These are phyloP conservation scores for Amblyraja radiata DNA, from an alignment of 2,797 vertebrate genomes.

Conservation along the genomic window DNA sequence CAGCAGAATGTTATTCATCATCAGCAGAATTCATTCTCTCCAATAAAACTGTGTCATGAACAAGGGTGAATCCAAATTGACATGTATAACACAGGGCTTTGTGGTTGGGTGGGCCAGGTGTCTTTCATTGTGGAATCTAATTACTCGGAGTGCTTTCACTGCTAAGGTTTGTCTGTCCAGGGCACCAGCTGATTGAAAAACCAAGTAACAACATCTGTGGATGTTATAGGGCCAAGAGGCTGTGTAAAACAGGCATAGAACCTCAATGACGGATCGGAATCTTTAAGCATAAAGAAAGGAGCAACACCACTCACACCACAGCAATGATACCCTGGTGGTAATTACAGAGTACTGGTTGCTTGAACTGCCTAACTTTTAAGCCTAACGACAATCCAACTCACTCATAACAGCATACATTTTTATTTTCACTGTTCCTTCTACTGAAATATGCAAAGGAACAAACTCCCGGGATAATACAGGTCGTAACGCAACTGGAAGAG, in stretches of 20 bases:
- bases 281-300: background rate
- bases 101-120: slow-evolving; percentile 35
- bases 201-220: slow-evolving; percentile 34
- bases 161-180: slow-evolving; percentile 33
- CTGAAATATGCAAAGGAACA: slow-evolving; percentile 20
- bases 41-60: slow-evolving; percentile 17
- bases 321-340: background rate
- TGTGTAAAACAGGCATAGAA: slow-evolving; percentile 1
- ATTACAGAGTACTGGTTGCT: background rate
- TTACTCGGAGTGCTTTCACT: slow-evolving; percentile 28
- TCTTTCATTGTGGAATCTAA: slow-evolving; percentile 38
- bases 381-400: background rate
- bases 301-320: background rate
- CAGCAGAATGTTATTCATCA: background rate
- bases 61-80: slow-evolving; percentile 4
- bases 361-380: background rate
- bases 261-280: background rate
- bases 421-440: slow-evolving; percentile 4
- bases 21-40: background rate
- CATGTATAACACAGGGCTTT: slow-evolving; percentile 1
- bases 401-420: background rate
- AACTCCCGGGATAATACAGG: slow-evolving; percentile 1
- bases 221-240: slow-evolving; percentile 14
- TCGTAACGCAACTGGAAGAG: background rate
- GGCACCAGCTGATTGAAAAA: slow-evolving; percentile 28